phyloP scores from a whole-genome alignment of 2,888 invertebrate genomes.

The Norana najaformis region DNA sequence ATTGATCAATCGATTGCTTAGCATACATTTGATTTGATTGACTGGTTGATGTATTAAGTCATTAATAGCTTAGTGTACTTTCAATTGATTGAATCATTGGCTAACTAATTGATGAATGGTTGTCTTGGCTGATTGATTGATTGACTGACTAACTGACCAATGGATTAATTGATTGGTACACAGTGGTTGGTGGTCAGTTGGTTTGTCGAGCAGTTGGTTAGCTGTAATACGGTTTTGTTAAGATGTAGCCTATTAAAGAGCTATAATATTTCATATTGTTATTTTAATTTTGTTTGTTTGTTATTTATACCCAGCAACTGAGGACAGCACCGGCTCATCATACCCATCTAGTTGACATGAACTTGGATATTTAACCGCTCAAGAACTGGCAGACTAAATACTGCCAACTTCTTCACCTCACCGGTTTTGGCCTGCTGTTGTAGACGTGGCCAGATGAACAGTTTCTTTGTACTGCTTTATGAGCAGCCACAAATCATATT shows the following conservation, averaged over 20 bases:
- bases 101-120: too few species aligned
- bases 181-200: not conserved
- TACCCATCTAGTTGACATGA: slow-evolving; percentile 3
- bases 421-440: not conserved
- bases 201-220: too few species aligned
- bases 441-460: not conserved
- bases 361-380: not conserved
- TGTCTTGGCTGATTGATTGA: too few species aligned
- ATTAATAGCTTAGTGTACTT: too few species aligned
- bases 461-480: slow-evolving; percentile 5
- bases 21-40: too few species aligned
- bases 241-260: not conserved
- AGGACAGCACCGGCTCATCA: not conserved
- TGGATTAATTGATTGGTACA: too few species aligned
- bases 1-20: too few species aligned
- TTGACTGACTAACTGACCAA: too few species aligned
- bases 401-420: not conserved
- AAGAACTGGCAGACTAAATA: not conserved
- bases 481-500: not conserved
- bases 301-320: not conserved
- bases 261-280: not conserved
- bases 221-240: not conserved
- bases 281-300: not conserved
- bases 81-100: too few species aligned
- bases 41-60: too few species aligned